A percentile compares a stretch with the other conserved stretches of the same genome.
These are phyloP conservation scores for Caenorhabditis sp. DNA, from an alignment of 2,888 invertebrate species.

Conservation along the genomic window DNA sequence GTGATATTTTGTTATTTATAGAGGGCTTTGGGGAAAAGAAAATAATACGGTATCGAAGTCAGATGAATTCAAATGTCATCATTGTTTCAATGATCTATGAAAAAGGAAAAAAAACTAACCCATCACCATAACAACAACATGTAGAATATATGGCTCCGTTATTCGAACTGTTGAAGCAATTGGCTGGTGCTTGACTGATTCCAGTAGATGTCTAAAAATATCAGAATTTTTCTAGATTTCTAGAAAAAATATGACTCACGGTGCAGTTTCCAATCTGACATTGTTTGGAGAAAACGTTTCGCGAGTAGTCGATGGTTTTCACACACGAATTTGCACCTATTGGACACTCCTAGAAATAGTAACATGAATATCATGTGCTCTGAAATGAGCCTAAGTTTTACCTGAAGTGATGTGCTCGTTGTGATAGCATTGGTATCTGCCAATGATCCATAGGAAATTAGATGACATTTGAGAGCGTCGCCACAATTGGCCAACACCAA, in stretches of 20 bases:
- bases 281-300: constrained; percentile 35
- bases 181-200: constrained; percentile 29
- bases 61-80: no score
- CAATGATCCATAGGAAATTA: constrained; percentile 21
- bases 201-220: constrained; percentile 23
- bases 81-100: no score
- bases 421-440: constrained; percentile 29
- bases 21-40: no score
- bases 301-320: constrained; percentile 32
- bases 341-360: no score
- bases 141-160: constrained; percentile 15
- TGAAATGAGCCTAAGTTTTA: constrained; percentile 10
- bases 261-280: constrained; percentile 43
- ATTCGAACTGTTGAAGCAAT: constrained; percentile 31
- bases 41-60: background rate
- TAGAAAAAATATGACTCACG: constrained; percentile 3
- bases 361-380: no score
- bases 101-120: constrained; percentile 8
- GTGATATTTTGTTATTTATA: background rate
- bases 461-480: constrained; percentile 24
- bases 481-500: constrained; percentile 7
- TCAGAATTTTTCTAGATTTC: background rate
- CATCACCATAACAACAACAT: constrained; percentile 45
- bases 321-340: constrained; percentile 40
- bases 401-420: constrained; percentile 33